Conservation (phyloP, 2,888 invertebrate genomes). For the Philaethria dido region DNA sequence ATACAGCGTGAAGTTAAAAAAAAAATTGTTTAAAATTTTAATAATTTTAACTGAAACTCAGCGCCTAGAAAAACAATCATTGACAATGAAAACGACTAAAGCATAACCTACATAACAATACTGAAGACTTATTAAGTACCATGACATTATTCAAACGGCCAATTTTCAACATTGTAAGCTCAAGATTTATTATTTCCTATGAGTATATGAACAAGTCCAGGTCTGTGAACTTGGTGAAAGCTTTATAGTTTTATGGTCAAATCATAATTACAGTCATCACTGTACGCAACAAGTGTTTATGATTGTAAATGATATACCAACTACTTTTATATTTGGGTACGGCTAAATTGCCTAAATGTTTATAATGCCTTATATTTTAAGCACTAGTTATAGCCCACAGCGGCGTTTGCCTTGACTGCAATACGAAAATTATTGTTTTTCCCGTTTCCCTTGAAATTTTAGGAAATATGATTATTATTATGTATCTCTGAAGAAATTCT, state of each 20-base stretch:
- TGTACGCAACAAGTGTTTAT: neutral
- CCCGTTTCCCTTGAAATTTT: too few relatives aligned
- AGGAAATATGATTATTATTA: too few relatives aligned
- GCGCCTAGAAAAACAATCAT: too few relatives aligned
- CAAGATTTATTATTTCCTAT: conserved; percentile 4
- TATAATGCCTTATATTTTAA: neutral
- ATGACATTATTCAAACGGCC: neutral
- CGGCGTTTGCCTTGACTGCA: too few relatives aligned
- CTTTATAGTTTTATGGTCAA: conserved; percentile 24
- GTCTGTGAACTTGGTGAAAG: conserved; percentile 24
- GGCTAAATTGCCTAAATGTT: neutral
- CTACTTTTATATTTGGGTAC: neutral
- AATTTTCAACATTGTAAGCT: neutral
- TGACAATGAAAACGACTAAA: too few relatives aligned
- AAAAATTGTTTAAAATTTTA: too few relatives aligned
- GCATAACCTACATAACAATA: neutral
- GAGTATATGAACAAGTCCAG: neutral
- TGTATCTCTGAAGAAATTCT: too few relatives aligned
- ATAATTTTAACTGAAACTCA: too few relatives aligned
- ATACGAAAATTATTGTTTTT: too few relatives aligned
- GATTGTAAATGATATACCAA: conserved; percentile 16
- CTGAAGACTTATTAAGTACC: neutral
- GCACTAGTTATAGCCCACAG: too few relatives aligned
- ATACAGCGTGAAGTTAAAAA: too few relatives aligned
- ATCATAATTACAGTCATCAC: conserved; percentile 24